Base-by-base conservation (phyloP, 2,113 vertebrate species). In the Tupaia chinensis region DNA sequence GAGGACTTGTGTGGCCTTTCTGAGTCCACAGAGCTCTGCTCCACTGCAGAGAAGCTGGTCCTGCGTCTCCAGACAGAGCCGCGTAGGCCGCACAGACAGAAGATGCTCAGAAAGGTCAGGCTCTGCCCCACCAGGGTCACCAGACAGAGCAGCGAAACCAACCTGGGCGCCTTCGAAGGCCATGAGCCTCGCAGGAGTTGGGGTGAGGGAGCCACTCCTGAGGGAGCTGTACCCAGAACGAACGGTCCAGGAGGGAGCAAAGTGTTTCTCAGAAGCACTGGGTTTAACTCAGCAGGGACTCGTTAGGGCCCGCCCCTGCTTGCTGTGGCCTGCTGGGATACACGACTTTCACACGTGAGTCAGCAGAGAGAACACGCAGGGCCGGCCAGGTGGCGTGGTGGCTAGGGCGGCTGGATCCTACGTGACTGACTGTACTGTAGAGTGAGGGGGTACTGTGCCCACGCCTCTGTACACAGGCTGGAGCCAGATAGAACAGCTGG, bases 61-160 rank as follows among this genome's bases (percentile, higher is more conserved):
- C 87, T 44, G 4, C 0, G 7, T 83, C 56, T 80, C 61, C 22
- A 9, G 34, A 17, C 72, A 56, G 27, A 84, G 94, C 60, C 68
- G 22, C 4, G 3, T 8, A 77, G 72, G 61, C 9, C 53, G 29
- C 54, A 72, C 22, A 82, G 54, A 72, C 34, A 53, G 76, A 74
- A 69, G 34, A 74, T 22, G 58, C 77, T 87, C n/a, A 44, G 32
- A 74, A 93, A 94, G 60, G 54, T 54, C 89, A 93, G 29, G 32
- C 44, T 44, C 44, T 44, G 44, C 44, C 44, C 44, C 44, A 44
- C 44, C 44, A 44, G 44, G 44, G 44, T 44, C 44, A 44, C 44
- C 44, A 44, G 78, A 89, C 17, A 7, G 70, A 32, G 85, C 76
- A 32, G 61, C 61, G 79, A 70, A 88, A 25, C 74, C 83, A 84